Percentiles rank a stretch among this genome's conserved stretches.
Conservation (phyloP, 2,797 vertebrate genomes). For the Bovichtus variegatus region DNA sequence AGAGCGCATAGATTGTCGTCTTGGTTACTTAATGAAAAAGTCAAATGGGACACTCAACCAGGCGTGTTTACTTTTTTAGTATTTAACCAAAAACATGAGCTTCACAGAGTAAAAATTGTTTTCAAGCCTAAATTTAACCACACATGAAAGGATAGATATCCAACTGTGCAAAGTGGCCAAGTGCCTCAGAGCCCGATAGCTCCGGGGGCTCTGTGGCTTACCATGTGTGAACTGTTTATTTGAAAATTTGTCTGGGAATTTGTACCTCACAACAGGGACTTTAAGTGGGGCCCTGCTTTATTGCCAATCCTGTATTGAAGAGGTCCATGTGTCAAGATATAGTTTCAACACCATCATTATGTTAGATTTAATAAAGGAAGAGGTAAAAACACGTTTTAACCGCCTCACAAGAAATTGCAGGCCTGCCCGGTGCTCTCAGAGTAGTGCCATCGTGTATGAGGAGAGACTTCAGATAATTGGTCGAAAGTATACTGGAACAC, state of each 20-base stretch:
- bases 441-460: too few species aligned
- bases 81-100: neutral
- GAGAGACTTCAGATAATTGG: too few species aligned
- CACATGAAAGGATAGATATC: neutral
- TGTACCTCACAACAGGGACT: neutral
- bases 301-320: conserved; percentile 1
- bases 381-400: too few species aligned
- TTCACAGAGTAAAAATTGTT: neutral
- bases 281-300: neutral
- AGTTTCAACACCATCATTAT: neutral
- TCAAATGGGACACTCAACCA: neutral
- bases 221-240: neutral
- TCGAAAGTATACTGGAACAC: too few species aligned
- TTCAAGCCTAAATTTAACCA: neutral
- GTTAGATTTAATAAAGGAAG: too few species aligned
- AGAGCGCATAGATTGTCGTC: accelerated
- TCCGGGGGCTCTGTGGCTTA: neutral
- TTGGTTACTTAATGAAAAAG: neutral
- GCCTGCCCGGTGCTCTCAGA: too few species aligned
- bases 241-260: conserved; percentile 6
- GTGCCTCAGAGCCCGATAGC: neutral
- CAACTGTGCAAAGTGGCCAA: neutral
- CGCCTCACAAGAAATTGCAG: too few species aligned
- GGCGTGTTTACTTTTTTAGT: neutral
- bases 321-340: neutral